Base-by-base conservation (phyloP, 1,140 invertebrate genomes). In the Lucilia cuprina region DNA sequence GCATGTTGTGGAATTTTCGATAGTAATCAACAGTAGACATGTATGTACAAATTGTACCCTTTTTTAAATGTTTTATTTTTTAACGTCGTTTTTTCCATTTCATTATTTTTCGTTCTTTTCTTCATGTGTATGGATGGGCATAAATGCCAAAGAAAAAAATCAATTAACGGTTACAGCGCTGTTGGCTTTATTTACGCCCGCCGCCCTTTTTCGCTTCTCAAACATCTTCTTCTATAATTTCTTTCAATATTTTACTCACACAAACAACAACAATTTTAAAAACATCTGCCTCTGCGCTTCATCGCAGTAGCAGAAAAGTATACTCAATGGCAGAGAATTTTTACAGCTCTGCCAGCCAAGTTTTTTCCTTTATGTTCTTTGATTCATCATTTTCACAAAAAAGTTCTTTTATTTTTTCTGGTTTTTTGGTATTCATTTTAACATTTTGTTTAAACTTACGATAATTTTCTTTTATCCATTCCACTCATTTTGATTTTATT, bases 381-480 rank as follows among this genome's bases (percentile, higher is more conserved):
- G 77, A 80, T 80, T 80, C 77, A 80, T 80, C 77, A n/a, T 80
- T 30, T 25, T 50, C 13, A 25, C 47, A 83, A 83, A 65, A 82
- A 83, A 35, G 50, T 83, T 83, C 82, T 83, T 70, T 50, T 8
- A 8, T 41, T 30, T 30, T 41, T 35, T n/a, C 30, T 70, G 55
- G 41, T 75, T 17, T 75, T 50, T 75, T 17, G 3, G 9, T 9
- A 49, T 19, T 74, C 47, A 10, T 49, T 50, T 83, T 41, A 8
- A 5, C 41, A 41, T 41, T 30, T 74, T 49, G 8, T 75, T 21
- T 41, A 19, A 87, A 93, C 92, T 93, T 89, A 93, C 92, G 92
- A 93, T 86, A 93, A 89, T 92, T 93, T 93, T 91, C 92, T 92
- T 86, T 89, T 92, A 85, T 93, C 92, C 92, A 93, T 93, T 87